Evolutionary conservation across 1,140 invertebrate genomes (phyloP), one percentile per base, ranked within the genome.

Genomic region (Drosophila jambulina): DNA sequence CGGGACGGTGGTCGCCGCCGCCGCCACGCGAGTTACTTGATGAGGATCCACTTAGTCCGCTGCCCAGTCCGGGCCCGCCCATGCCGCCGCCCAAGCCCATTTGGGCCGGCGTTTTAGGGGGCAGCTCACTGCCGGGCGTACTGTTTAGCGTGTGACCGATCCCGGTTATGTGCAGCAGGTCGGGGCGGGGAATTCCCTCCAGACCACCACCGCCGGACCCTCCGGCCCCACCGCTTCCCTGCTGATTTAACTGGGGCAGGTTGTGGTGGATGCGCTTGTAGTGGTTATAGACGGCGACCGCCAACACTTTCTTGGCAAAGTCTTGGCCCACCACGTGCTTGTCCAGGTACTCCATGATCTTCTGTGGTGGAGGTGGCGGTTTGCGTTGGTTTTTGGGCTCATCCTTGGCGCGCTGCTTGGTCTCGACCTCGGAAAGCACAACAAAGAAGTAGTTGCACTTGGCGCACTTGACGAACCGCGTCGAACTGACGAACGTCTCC

Each of bases 231-330:
- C 60, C 19, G 36, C 40, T 45, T 17, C 54, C 74, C 92, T 93
- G 61, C 72, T 91, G 84, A 75, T 91, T 78, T 60, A 92, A 93
- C 70, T 94, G 94, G 21, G 97, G 97, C 67, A 97, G 94, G 93
- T 99, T 99, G 93, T 99, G 98, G 92, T 98, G 97, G 88, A 99
- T 98, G 86, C 98, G 94, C 94, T 99, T 99, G 93, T 99, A 99
- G 93, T 99, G 99, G 94, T 99, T 99, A 93, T 99, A 99, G 2
- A 99, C 98, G 29, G 99, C 99, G 7, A 99, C 99, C 32, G 98
- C 97, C 12, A 99, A 94, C n/a, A 99, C 98, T 94, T 99, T 99
- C 93, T 99, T 99, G 0, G 99, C 99, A 93, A 97, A 95, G 77
- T 99, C 97, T 94, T 99, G 99, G 0, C 99, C 99, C n/a, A 99